A percentile compares a stretch with the other conserved stretches of the same genome.
Conservation (phyloP, 2,113 vertebrate genomes). For the Antechinus stuartii region DNA sequence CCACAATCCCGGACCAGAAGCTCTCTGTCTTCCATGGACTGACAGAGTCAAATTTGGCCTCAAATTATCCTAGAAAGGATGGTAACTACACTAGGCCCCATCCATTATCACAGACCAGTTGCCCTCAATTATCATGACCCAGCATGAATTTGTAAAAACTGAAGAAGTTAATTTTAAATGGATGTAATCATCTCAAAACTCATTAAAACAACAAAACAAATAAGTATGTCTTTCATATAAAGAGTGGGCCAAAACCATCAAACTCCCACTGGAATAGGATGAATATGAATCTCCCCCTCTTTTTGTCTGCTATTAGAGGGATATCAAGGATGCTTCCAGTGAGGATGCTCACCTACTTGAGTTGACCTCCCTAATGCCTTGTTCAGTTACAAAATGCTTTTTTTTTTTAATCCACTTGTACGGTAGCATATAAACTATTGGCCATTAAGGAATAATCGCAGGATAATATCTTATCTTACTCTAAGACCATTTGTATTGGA, state of each 20-base stretch:
- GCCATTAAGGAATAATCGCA: neutral
- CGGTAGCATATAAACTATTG: no score
- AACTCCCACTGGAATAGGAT: neutral
- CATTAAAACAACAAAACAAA: neutral
- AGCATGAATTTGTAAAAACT: neutral
- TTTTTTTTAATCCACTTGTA: no score
- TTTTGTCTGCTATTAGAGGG: neutral
- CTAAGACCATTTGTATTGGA: neutral
- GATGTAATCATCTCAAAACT: neutral
- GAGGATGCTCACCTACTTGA: neutral
- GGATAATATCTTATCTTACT: neutral
- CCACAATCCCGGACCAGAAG: neutral
- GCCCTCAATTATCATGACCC: neutral
- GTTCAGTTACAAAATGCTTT: neutral
- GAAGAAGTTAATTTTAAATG: neutral
- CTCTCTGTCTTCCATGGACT: neutral
- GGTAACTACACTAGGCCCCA: neutral
- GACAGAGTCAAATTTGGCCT: neutral
- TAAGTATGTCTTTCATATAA: accelerated
- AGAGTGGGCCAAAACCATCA: no score
- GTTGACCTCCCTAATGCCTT: neutral
- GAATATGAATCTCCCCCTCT: neutral
- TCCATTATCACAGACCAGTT: neutral
- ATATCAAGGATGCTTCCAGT: neutral
- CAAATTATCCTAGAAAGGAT: neutral